Base-by-base conservation (phyloP, 2,888 invertebrate genomes). In the Argyresthia goedartella region DNA sequence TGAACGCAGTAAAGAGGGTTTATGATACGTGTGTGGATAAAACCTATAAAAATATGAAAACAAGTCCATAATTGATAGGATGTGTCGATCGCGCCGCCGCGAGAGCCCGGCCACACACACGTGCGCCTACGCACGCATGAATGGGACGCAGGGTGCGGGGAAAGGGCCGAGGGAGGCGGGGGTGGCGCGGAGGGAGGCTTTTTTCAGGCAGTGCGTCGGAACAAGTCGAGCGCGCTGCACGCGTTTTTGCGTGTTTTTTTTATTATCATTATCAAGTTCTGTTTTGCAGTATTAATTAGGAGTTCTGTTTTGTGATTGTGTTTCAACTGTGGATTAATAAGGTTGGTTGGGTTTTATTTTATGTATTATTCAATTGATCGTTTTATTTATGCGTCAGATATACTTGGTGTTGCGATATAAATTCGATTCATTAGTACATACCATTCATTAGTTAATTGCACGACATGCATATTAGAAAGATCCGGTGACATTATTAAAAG, bases 151-250 rank as follows among this genome's bases (percentile, higher is more conserved):
- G 71, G 67, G 60, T 67, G 60, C 67, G 70, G 72, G 65, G 61
- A 49, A 54, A 50, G 53, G 42, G 36, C 55, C 62, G 60, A 64
- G 53, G 59, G 51, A 65, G 59, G 64, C 61, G 60, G 53, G 57
- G 57, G 67, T 58, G 59, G 60, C 58, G 56, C 67, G 67, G 60
- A 59, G 56, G 59, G 69, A 84, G 84, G 81, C 84, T 84, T 86
- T 85, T 85, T 86, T 84, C 85, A 85, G 85, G 82, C 85, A 86
- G 86, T 85, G 64, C 65, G 59, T 61, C 59, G 63, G 65, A 65
- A 69, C 61, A 64, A 78, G 75, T 77, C 69, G 64, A 61, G 62
- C 68, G 61, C 58, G 66, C 58, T 69, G 76, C 71, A 71, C 73
- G 82, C 71, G 60, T 9, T 52, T 46, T 54, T 50, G 41, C 34